These are phyloP conservation scores for Xyrichtys novacula DNA, from an alignment of 2,797 vertebrate species.

Conservation along the genomic window DNA sequence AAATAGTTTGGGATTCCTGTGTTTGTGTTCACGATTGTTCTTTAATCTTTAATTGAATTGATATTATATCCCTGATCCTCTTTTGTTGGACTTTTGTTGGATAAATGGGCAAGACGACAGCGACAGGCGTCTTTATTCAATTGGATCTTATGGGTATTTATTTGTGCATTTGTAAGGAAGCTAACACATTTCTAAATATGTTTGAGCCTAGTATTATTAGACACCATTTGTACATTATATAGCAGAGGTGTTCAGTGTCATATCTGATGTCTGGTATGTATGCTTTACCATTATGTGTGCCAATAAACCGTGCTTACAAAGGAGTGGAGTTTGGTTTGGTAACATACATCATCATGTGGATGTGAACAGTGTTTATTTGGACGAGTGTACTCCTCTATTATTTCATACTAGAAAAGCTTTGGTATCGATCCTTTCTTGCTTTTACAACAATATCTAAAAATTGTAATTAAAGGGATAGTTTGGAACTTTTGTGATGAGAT, in stretches of 20 bases:
- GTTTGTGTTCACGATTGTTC: constrained; percentile 75
- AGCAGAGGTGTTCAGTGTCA: constrained; percentile 96
- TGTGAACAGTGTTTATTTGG: constrained; percentile 2
- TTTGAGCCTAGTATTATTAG: constrained; percentile 96
- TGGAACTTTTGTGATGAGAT: too few species aligned
- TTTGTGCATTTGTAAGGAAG: constrained; percentile 97
- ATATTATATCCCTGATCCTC: constrained; percentile 77
- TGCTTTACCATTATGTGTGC: constrained; percentile 99
- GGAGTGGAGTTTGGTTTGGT: constrained; percentile 47
- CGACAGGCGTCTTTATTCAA: constrained; percentile 81
- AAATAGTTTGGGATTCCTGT: constrained; percentile 63
- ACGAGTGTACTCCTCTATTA: neutral
- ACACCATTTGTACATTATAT: constrained; percentile 95
- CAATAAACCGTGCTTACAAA: constrained; percentile 98
- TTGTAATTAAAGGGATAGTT: too few species aligned
- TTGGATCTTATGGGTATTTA: constrained; percentile 92
- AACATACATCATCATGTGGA: constrained; percentile 1
- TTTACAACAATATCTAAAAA: too few species aligned
- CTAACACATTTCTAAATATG: constrained; percentile 89
- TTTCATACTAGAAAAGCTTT: neutral
- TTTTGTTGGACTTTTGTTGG: constrained; percentile 92
- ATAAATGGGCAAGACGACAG: constrained; percentile 78
- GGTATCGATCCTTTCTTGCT: neutral
- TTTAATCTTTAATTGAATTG: constrained; percentile 72
- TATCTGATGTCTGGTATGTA: constrained; percentile 99